Conservation (phyloP, 2,888 invertebrate species). For the Andrena marginata region DNA sequence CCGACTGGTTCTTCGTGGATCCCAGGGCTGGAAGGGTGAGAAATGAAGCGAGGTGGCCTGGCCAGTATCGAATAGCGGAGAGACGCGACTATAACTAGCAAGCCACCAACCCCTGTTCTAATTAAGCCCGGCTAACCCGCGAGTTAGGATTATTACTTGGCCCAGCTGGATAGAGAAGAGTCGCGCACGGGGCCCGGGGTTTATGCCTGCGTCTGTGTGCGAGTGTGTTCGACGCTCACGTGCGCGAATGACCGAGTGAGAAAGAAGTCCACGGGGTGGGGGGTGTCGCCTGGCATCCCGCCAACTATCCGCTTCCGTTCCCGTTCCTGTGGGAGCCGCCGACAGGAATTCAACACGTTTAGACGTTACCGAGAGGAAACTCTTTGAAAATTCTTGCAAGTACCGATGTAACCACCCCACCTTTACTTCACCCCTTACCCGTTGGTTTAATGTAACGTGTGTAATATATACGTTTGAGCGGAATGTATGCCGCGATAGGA, state of each 20-base stretch:
- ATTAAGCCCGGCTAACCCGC: conserved; percentile 83
- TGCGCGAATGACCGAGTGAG: conserved; percentile 48
- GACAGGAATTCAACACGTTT: conserved; percentile 73
- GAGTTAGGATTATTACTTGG: conserved; percentile 83
- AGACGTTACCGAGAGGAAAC: conserved; percentile 64
- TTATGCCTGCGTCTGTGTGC: conserved; percentile 4
- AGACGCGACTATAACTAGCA: conserved; percentile 75
- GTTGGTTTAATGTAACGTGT: conserved; percentile 61
- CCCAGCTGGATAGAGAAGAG: conserved; percentile 48
- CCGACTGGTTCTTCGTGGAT: conserved; percentile 29
- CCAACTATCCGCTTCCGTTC: conserved; percentile 77
- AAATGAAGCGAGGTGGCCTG: conserved; percentile 66
- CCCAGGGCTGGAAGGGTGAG: conserved; percentile 31
- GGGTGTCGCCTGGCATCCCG: conserved; percentile 76
- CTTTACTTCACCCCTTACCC: neutral
- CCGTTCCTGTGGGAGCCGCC: conserved; percentile 69
- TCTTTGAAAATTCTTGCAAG: conserved; percentile 67
- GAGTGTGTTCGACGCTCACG: conserved; percentile 9
- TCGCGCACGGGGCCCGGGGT: neutral
- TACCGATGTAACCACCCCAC: conserved; percentile 51
- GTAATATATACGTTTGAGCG: conserved; percentile 28
- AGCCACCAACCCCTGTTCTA: conserved; percentile 81
- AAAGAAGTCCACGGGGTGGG: conserved; percentile 56
- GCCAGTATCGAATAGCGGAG: conserved; percentile 74
- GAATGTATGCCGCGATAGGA: conserved; percentile 34